These are phyloP conservation scores for Ectropis crepuscularia DNA, from an alignment of 2,888 invertebrate species.

Conservation along the genomic window DNA sequence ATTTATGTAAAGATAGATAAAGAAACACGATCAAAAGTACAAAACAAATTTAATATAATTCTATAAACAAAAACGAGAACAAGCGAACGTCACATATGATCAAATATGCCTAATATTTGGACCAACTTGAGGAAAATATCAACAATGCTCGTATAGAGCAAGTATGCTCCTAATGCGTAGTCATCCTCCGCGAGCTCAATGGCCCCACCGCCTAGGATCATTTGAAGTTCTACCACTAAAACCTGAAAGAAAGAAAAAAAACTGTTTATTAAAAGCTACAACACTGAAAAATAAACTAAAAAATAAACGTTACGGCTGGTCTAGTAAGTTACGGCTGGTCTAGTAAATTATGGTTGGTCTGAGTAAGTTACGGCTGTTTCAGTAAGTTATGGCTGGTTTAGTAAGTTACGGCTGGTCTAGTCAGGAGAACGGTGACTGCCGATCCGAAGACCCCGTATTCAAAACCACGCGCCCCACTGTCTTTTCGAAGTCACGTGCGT, in stretches of 20 bases:
- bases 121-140: slow-evolving; percentile 58
- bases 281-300: no score
- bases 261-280: no score
- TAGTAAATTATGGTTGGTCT: no score
- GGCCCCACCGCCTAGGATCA: slow-evolving; percentile 59
- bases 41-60: slow-evolving; percentile 10
- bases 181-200: slow-evolving; percentile 57
- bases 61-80: slow-evolving; percentile 1
- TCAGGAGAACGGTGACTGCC: no score
- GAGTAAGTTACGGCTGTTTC: no score
- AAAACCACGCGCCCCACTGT: no score
- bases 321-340: no score
- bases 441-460: no score
- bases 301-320: no score
- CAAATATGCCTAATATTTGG: slow-evolving; percentile 47
- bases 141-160: slow-evolving; percentile 59
- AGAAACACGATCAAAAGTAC: background rate
- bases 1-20: background rate
- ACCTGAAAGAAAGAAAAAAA: slow-evolving; percentile 48
- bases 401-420: no score
- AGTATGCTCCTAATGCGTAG: slow-evolving; percentile 55
- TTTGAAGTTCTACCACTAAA: slow-evolving; percentile 60
- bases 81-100: slow-evolving; percentile 25
- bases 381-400: no score
- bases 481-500: no score